A percentile compares a stretch with the other conserved stretches of the same genome.
Conservation (phyloP, 2,797 vertebrate genomes). For the Argya squamiceps region DNA sequence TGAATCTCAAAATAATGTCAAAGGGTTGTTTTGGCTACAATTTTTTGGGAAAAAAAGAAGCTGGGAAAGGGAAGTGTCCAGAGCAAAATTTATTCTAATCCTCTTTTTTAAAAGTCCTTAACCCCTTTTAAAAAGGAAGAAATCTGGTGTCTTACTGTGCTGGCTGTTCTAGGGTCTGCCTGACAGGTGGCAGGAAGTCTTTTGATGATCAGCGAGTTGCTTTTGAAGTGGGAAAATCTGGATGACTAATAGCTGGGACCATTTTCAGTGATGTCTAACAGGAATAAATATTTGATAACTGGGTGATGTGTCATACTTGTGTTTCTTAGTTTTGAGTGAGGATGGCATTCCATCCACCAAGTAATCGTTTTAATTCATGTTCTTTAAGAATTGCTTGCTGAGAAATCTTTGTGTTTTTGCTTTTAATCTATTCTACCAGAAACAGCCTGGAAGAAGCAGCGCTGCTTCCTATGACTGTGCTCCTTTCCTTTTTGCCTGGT, state of each 20-base stretch:
- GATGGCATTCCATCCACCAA: not conserved
- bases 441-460: not conserved
- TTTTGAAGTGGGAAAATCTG: not conserved
- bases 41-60: rapidly evolving
- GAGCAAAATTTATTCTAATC: not conserved
- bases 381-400: not conserved
- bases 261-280: not conserved
- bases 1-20: not conserved
- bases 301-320: not conserved
- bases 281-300: conserved; percentile 5
- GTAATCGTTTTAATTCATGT: not conserved
- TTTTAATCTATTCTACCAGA: not conserved
- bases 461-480: not conserved
- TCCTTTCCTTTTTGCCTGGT: not conserved
- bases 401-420: not conserved
- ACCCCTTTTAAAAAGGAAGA: not conserved
- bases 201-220: not conserved
- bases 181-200: not conserved
- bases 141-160: not conserved
- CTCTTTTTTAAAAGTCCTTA: not conserved
- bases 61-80: not conserved
- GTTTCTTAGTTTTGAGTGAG: not conserved
- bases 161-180: not conserved
- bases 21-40: not conserved
- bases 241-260: not conserved